A percentile compares a stretch with the other conserved stretches of the same genome.
Conservation (phyloP, 2,888 invertebrate genomes). For the Congeria kusceri region DNA sequence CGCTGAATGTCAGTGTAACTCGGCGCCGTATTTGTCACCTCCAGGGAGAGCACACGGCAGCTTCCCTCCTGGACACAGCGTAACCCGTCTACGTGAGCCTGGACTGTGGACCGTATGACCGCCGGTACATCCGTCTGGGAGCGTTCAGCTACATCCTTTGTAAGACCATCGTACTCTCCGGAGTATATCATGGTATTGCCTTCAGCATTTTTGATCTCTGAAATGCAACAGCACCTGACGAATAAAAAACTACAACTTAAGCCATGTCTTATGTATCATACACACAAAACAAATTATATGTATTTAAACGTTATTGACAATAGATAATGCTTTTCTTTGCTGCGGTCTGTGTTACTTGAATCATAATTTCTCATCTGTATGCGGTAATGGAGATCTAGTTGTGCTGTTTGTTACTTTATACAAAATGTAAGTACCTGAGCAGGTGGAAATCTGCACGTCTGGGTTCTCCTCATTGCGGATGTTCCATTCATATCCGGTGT, state of each 20-base stretch:
- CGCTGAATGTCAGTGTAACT: neutral
- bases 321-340: no score
- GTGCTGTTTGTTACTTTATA: no score
- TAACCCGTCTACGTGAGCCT: neutral
- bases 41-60: neutral
- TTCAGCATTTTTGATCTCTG: neutral
- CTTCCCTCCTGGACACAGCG: neutral
- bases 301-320: no score
- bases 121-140: neutral
- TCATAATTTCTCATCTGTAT: no score
- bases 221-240: neutral
- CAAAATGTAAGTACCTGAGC: constrained; percentile 17
- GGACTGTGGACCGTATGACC: neutral
- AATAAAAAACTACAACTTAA: no score
- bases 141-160: neutral
- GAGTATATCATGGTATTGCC: neutral
- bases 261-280: no score
- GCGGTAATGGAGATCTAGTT: no score
- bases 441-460: constrained; percentile 6
- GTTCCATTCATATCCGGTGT: constrained; percentile 32
- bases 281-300: no score
- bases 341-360: no score
- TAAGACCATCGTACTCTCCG: neutral
- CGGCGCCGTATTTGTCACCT: neutral
- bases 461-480: constrained; percentile 26